phyloP scores from a whole-genome alignment of 2,113 vertebrate genomes.

The Sinocyclocheilus anshuiensis region DNA sequence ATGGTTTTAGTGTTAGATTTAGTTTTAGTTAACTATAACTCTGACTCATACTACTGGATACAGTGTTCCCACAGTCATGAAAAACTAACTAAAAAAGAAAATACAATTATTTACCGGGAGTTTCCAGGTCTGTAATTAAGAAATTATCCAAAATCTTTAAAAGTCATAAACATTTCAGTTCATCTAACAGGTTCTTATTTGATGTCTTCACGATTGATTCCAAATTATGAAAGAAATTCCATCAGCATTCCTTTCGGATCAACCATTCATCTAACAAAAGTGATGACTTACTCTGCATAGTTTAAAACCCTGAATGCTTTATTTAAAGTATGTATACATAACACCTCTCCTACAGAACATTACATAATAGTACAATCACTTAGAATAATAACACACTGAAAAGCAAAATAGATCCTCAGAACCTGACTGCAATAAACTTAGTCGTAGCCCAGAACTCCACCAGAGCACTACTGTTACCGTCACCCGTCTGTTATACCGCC shows the following conservation, averaged over 20 bases:
- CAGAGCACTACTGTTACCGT: conserved; percentile 44
- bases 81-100: no score
- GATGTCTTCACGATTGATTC: background rate
- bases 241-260: background rate
- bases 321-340: conserved; percentile 78
- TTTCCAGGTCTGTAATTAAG: no score
- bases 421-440: conserved; percentile 63
- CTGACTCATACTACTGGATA: no score
- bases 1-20: no score
- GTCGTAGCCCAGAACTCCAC: conserved; percentile 28
- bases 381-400: conserved; percentile 72
- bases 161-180: background rate
- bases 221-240: background rate
- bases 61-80: no score
- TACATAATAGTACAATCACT: conserved; percentile 77
- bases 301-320: conserved; percentile 76
- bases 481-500: conserved; percentile 48
- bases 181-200: background rate
- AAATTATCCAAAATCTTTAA: background rate
- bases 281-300: conserved; percentile 29
- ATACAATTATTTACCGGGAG: no score
- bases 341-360: conserved; percentile 72
- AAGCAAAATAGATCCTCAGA: conserved; percentile 68
- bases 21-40: no score
- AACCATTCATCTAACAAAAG: background rate